These are phyloP conservation scores for Patiria pectinifera DNA, from an alignment of 53 echinoderm and acorn worm genomes.

Conservation along the genomic window DNA sequence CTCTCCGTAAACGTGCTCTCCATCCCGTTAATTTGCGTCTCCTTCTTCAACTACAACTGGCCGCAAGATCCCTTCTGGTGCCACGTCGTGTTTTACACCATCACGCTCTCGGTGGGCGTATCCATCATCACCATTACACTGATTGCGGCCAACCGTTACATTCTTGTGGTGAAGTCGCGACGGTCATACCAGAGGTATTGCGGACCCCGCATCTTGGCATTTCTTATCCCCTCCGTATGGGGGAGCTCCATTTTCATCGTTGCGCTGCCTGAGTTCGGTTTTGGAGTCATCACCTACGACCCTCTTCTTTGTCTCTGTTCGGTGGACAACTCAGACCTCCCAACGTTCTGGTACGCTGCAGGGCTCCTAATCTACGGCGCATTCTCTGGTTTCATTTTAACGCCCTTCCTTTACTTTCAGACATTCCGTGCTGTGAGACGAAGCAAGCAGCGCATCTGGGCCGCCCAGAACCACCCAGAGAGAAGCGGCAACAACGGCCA, in stretches of 20 bases:
- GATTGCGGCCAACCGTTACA: slow-evolving; percentile 67
- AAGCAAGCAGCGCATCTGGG: slow-evolving; percentile 43
- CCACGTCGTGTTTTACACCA: slow-evolving; percentile 38
- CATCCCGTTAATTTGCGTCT: slow-evolving; percentile 46
- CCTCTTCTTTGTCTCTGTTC: slow-evolving; percentile 26
- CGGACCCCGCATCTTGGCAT: not conserved
- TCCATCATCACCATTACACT: slow-evolving; percentile 66
- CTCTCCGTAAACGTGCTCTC: slow-evolving; percentile 60
- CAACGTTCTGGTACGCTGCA: slow-evolving; percentile 38
- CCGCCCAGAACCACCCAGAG: not conserved
- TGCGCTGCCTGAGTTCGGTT: slow-evolving; percentile 72
- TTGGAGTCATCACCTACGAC: slow-evolving; percentile 60
- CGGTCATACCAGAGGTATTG: slow-evolving; percentile 56
- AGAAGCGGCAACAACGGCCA: no score
- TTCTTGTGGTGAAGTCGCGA: slow-evolving; percentile 51
- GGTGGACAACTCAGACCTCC: slow-evolving; percentile 48
- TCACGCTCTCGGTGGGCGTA: slow-evolving; percentile 33
- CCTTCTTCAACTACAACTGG: slow-evolving; percentile 44
- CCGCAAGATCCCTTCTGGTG: slow-evolving; percentile 42
- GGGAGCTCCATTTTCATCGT: slow-evolving; percentile 31
- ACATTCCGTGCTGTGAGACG: slow-evolving; percentile 50
- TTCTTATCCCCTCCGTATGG: not conserved
- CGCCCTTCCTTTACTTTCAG: slow-evolving; percentile 55
- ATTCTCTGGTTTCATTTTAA: slow-evolving; percentile 50
- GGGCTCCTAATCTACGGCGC: slow-evolving; percentile 32